Evolutionary conservation across 2,888 invertebrate genomes (phyloP).

Genomic region (Galerucella pusilla): DNA sequence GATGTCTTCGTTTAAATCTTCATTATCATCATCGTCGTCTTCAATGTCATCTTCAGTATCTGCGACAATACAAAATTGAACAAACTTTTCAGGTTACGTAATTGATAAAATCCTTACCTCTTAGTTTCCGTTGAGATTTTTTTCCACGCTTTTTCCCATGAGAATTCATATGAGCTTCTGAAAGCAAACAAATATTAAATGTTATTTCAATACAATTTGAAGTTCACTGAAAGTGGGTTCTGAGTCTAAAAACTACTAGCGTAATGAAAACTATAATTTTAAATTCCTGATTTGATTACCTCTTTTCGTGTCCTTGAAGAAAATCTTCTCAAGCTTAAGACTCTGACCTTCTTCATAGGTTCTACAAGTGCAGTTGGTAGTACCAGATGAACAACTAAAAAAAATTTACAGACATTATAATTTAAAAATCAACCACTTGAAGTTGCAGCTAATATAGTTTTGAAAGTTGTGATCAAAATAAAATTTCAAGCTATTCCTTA

Average conservation of each 20-base stretch:
- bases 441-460: too few relatives aligned
- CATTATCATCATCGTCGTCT: slow-evolving; percentile 40
- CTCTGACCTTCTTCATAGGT: slow-evolving; percentile 43
- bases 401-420: slow-evolving; percentile 12
- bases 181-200: background rate
- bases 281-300: background rate
- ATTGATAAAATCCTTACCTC: slow-evolving; percentile 7
- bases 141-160: background rate
- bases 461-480: too few relatives aligned
- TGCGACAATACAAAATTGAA: background rate
- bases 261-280: too few relatives aligned
- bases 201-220: too few relatives aligned
- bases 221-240: too few relatives aligned
- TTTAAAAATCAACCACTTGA: too few relatives aligned
- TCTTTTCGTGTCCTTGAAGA: slow-evolving; percentile 12
- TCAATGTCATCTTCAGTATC: slow-evolving; percentile 33
- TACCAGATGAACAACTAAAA: slow-evolving; percentile 42
- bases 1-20: slow-evolving; percentile 40
- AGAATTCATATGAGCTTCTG: background rate
- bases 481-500: too few relatives aligned
- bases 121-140: background rate
- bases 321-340: slow-evolving; percentile 41
- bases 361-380: slow-evolving; percentile 43
- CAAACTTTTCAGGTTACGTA: background rate
- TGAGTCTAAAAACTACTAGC: too few relatives aligned